phyloP scores from a whole-genome alignment of 1,140 invertebrate species.

The Drosophila nasuta region DNA sequence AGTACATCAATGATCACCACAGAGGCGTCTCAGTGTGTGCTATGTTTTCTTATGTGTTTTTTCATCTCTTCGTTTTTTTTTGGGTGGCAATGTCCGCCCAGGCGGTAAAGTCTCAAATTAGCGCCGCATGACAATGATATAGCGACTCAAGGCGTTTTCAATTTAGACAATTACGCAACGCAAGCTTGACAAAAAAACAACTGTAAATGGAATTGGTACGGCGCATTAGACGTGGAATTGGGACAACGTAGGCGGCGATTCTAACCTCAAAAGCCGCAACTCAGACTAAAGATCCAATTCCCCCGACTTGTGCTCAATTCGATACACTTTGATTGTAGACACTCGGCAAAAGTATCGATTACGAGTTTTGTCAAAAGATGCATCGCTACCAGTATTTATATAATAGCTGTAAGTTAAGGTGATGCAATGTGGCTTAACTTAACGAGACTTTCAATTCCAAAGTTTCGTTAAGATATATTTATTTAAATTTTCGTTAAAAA shows the following conservation, averaged over 20 bases:
- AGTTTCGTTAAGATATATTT: not conserved
- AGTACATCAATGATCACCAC: slow-evolving; percentile 5
- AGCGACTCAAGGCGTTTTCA: slow-evolving; percentile 80
- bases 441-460: not conserved
- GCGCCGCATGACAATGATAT: slow-evolving; percentile 74
- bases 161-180: slow-evolving; percentile 77
- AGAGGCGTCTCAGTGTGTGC: not conserved
- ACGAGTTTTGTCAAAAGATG: no score
- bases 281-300: not conserved
- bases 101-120: slow-evolving; percentile 56
- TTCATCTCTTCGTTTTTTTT: slow-evolving; percentile 13
- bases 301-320: not conserved
- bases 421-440: no score
- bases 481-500: no score
- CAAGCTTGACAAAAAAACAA: slow-evolving; percentile 15
- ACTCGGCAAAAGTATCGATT: not conserved
- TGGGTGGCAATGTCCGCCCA: slow-evolving; percentile 34
- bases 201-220: slow-evolving; percentile 35
- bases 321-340: not conserved
- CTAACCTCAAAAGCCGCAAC: slow-evolving; percentile 28
- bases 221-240: slow-evolving; percentile 21
- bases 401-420: no score
- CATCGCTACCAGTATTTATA: no score
- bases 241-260: slow-evolving; percentile 35
- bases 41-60: not conserved